Evolutionary conservation across 2,888 invertebrate genomes (phyloP), one percentile per base, ranked within the genome.

Genomic region (Dyspetes luteomarginatus): DNA sequence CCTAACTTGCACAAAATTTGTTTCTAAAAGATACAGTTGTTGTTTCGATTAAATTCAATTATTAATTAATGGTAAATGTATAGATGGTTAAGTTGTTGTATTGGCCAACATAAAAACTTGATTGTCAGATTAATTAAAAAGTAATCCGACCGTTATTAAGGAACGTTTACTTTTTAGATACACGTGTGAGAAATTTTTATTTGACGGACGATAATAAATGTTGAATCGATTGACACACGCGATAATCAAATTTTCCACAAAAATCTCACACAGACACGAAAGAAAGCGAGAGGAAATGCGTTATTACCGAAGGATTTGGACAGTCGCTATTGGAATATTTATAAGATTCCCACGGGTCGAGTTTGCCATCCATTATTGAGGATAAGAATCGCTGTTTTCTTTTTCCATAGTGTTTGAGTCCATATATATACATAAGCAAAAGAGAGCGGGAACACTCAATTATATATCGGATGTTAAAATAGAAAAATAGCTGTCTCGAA

Each of bases 251-350:
- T 15, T 48, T 48, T 17, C 7, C 17, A 5, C 2, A 5, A 17
- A 45, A n/a, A 15, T n/a, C n/a, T n/a, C n/a, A n/a, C n/a, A 5
- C 15, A 15, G 58, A 65, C 74, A 58, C 43, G 17, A 67, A 76
- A 60, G 71, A 72, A 67, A 80, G 67, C 71, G 62, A 80, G 65
- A 76, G 80, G 72, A 80, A 71, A 67, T 67, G 45, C 26, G 17
- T 48, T 48, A 7, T 48, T 19, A 48, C 4, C 48, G 48, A 48
- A 4, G n/a, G 48, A 3, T 48, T 48, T 17, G 48, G 19, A 48
- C 17, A 36, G 15, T 30, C 12, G 58, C n/a, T 41, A 22, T 71
- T 60, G 19, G 22, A 56, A 69, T 60, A 71, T 71, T 48, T 65
- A 55, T 80, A 71, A 22, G 67, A 75, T 76, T 76, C 80, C 45